These are phyloP conservation scores for Xyrauchen texanus DNA, from an alignment of 2,113 vertebrate species.

Conservation along the genomic window DNA sequence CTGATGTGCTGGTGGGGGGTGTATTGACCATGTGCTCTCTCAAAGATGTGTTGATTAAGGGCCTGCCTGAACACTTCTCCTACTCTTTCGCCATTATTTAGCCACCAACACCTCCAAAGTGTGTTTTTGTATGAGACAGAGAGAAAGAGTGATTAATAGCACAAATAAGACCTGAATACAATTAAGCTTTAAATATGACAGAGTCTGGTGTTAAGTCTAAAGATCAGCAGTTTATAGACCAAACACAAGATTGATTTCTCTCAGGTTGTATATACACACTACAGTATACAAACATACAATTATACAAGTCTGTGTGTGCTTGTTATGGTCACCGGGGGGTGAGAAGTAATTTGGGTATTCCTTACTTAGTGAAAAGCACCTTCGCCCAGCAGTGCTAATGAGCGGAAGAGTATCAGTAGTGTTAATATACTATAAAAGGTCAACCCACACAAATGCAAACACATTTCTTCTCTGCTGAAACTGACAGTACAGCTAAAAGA, in stretches of 20 bases:
- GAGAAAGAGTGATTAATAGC: background rate
- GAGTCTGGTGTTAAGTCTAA: no score
- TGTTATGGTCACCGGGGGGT: slow-evolving; percentile 46
- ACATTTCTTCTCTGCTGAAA: slow-evolving; percentile 9
- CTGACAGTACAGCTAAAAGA: slow-evolving; percentile 11
- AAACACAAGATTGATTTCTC: no score
- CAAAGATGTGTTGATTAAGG: slow-evolving; percentile 40
- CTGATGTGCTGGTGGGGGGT: slow-evolving; percentile 21
- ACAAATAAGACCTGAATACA: background rate
- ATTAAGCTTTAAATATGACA: no score
- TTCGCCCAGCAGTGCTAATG: slow-evolving; percentile 24
- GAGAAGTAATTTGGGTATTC: slow-evolving; percentile 5
- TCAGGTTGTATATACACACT: no score
- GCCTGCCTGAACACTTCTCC: slow-evolving; percentile 27
- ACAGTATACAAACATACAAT: background rate
- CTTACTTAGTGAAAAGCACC: background rate
- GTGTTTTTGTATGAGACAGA: background rate
- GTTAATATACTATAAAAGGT: slow-evolving; percentile 31
- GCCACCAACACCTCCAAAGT: slow-evolving; percentile 2
- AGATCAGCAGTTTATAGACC: no score
- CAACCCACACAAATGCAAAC: slow-evolving; percentile 29
- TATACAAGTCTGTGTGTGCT: background rate
- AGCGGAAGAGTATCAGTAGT: slow-evolving; percentile 10
- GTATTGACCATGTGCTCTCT: slow-evolving; percentile 35
- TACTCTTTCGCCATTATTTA: background rate